Conservation (phyloP, 2,113 vertebrate genomes). For the Amazona guildingii region DNA sequence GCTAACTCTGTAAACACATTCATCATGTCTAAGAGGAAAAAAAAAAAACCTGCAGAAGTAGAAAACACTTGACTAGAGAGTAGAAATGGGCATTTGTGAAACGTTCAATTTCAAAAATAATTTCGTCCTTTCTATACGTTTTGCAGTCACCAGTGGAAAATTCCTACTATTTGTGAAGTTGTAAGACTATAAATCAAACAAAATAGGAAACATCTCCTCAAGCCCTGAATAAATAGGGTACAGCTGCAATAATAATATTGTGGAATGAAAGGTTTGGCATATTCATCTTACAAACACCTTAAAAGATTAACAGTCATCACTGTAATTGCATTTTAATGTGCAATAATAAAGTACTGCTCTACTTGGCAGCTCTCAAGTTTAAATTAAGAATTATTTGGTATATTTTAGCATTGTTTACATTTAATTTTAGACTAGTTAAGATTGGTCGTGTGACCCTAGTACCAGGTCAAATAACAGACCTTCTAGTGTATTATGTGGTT, state of each 20-base stretch:
- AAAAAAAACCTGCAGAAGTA: not conserved
- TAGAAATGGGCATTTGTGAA: not conserved
- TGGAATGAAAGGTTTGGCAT: conserved; percentile 26
- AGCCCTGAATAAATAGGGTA: conserved; percentile 18
- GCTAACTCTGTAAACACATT: not conserved
- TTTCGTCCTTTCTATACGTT: conserved; percentile 29
- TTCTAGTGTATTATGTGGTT: conserved; percentile 42
- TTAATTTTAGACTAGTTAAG: conserved; percentile 53
- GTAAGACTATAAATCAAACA: conserved; percentile 49
- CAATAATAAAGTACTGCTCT: conserved; percentile 30
- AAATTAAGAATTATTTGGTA: not conserved
- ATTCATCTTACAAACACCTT: conserved; percentile 20
- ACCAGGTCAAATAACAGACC: conserved; percentile 60
- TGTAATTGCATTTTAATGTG: not conserved
- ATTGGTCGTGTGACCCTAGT: conserved; percentile 23
- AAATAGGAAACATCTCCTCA: conserved; percentile 59
- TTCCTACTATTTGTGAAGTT: conserved; percentile 3
- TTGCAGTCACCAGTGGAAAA: conserved; percentile 33
- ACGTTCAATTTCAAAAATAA: not conserved
- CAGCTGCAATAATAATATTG: conserved; percentile 47
- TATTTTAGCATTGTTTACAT: conserved; percentile 39
- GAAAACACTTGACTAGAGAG: not conserved
- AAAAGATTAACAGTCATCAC: conserved; percentile 9
- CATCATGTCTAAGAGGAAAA: not conserved
- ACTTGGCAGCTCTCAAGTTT: conserved; percentile 25